phyloP scores from a whole-genome alignment of 1,140 invertebrate genomes.

The Cryptotermes secundus region DNA sequence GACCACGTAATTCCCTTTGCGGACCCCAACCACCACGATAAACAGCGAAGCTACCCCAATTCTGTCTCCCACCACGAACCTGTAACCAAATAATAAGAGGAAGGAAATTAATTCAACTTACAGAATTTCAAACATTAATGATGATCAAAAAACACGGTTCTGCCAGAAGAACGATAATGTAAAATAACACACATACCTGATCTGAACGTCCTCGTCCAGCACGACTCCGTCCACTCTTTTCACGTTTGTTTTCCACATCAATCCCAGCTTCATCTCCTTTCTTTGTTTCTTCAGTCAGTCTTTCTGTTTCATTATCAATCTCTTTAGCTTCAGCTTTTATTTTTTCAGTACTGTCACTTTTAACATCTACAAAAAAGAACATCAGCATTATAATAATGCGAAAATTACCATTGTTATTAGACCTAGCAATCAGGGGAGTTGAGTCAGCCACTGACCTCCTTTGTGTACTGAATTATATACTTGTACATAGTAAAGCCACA shows the following conservation, averaged over 20 bases:
- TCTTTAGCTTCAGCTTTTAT: slow-evolving; percentile 21
- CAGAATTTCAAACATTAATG: background rate
- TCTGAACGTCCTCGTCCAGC: slow-evolving; percentile 28
- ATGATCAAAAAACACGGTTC: background rate
- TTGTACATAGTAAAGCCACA: too few relatives aligned
- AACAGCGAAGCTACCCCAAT: slow-evolving; percentile 42
- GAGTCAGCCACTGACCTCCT: too few relatives aligned
- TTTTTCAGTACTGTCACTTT: slow-evolving; percentile 18
- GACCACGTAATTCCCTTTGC: slow-evolving; percentile 47
- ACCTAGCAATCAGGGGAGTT: too few relatives aligned
- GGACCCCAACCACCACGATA: slow-evolving; percentile 47
- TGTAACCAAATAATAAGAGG: background rate
- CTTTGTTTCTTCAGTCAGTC: slow-evolving; percentile 23
- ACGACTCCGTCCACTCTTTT: slow-evolving; percentile 15
- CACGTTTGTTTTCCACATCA: slow-evolving; percentile 21
- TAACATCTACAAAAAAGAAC: slow-evolving; percentile 20
- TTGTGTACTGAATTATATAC: too few relatives aligned
- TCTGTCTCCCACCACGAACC: slow-evolving; percentile 27
- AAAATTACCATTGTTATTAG: background rate
- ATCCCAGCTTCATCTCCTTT: slow-evolving; percentile 19
- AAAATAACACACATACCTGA: background rate
- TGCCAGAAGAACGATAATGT: background rate
- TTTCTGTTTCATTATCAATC: background rate
- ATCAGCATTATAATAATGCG: background rate
- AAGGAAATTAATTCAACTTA: background rate